phyloP scores from a whole-genome alignment of 2,113 vertebrate species.

The Chloropsis cyanopogon region DNA sequence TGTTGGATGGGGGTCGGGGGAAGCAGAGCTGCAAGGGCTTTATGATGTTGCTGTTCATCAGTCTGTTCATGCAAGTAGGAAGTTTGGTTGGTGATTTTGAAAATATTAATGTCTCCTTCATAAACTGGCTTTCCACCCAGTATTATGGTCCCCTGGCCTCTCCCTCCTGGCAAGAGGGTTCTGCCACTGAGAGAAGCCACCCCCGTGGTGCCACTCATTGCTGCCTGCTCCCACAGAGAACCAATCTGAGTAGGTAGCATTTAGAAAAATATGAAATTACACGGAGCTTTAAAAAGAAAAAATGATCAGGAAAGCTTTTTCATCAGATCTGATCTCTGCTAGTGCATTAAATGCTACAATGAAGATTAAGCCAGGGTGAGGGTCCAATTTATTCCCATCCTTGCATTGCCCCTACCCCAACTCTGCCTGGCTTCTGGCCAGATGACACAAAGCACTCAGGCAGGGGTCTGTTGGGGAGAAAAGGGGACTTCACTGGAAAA shows the following conservation, averaged over 20 bases:
- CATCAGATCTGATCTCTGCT: background rate
- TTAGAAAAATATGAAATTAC: background rate
- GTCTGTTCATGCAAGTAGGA: background rate
- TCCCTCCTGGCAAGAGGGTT: background rate
- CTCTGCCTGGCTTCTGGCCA: background rate
- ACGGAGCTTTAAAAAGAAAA: background rate
- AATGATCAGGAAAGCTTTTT: background rate
- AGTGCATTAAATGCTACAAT: background rate
- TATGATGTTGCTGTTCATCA: rapidly evolving
- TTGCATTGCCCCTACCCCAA: background rate
- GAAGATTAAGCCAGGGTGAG: background rate
- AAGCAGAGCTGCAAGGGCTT: background rate
- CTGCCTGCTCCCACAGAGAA: background rate
- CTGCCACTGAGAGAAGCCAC: background rate
- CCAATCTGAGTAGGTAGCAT: background rate
- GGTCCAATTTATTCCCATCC: background rate
- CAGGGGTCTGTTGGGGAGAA: background rate
- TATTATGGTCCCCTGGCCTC: rapidly evolving
- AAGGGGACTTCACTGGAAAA: background rate
- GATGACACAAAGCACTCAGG: background rate
- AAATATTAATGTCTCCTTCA: background rate
- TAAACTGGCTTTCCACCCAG: background rate
- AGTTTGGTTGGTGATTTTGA: background rate
- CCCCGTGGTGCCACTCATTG: background rate
- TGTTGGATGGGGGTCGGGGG: background rate